phyloP scores from a whole-genome alignment of 1,140 invertebrate species.

The Dinoponera quadriceps region DNA sequence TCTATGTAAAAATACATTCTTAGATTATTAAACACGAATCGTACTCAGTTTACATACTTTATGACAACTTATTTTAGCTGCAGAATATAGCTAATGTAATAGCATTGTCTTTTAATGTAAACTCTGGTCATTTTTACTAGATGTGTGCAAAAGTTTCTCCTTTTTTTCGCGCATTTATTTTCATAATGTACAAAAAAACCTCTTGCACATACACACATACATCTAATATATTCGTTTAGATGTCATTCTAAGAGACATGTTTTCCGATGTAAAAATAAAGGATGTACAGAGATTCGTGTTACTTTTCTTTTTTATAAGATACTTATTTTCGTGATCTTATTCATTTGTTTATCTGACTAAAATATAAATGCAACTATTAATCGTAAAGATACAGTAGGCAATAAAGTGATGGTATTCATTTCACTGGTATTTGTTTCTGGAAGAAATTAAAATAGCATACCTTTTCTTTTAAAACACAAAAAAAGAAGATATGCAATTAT shows the following conservation, averaged over 20 bases:
- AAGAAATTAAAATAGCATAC: slow-evolving; percentile 1
- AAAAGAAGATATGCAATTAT: no score
- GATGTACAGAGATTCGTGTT: neutral
- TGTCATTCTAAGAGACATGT: no score
- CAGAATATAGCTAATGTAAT: slow-evolving; percentile 10
- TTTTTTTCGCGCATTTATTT: no score
- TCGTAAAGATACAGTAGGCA: neutral
- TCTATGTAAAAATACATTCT: slow-evolving; percentile 8
- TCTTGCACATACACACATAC: no score
- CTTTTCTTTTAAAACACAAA: neutral
- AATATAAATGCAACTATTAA: slow-evolving; percentile 33
- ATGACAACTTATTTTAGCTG: neutral
- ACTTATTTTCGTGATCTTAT: neutral
- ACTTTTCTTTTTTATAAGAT: slow-evolving; percentile 10
- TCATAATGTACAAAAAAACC: no score
- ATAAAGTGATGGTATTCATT: slow-evolving; percentile 15
- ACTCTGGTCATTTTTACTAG: neutral
- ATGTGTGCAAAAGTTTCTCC: no score
- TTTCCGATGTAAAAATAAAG: slow-evolving; percentile 20
- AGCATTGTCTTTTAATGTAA: neutral
- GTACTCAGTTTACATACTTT: neutral
- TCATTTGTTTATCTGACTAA: neutral
- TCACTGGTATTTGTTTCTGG: slow-evolving; percentile 49
- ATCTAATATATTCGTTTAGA: no score
- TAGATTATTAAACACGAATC: slow-evolving; percentile 6